Base-by-base conservation (phyloP, 2,797 vertebrate species). In the Trachops cirrhosus region DNA sequence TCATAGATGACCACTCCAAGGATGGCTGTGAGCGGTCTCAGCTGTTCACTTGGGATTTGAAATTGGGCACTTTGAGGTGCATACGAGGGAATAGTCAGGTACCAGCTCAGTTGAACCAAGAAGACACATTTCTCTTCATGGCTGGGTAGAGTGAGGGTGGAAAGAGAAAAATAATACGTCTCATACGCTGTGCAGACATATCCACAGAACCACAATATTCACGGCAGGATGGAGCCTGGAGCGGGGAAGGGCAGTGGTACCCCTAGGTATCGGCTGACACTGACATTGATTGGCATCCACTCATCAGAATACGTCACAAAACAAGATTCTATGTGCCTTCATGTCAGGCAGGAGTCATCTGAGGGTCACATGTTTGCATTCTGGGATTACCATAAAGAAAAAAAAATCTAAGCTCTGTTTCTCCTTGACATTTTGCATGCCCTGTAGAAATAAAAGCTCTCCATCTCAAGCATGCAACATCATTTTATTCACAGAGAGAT, bases 331-430 rank as follows among this genome's bases (percentile, higher is more conserved):
- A 7, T 11, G 3, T 11, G 19, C 8, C 9, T 2, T 32, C 3
- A 1, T 5, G 1, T 16, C 0, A 0, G 5, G 0, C 67, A 34
- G 6, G 5, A 6, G 14, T 29, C 4, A 0, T 29, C 1, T 9
- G 3, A 0, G 7, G 26, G 26, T 2, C 6, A 10, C 2, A 21
- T 24, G 34, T 15, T 44, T 22, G 37, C 34, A 11, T 82, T 22
- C 32, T 41, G 50, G 68, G 54, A n/a, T 39, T 37, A 5, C 3
- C 46, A 5, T 14, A 12, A 82, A 18, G 62, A 26, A 48, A 24
- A 64, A 19, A 52, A 32, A 32, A n/a, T 11, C 6, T 16, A 5
- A 52, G 14, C 11, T 1, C 6, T 52, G 0, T n/a, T 41, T 44
- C 8, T 29, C 12, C 12, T 62, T 26, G 15, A 48, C 1, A 16